phyloP scores from a whole-genome alignment of 2,888 invertebrate genomes.

The Allacma fusca region DNA sequence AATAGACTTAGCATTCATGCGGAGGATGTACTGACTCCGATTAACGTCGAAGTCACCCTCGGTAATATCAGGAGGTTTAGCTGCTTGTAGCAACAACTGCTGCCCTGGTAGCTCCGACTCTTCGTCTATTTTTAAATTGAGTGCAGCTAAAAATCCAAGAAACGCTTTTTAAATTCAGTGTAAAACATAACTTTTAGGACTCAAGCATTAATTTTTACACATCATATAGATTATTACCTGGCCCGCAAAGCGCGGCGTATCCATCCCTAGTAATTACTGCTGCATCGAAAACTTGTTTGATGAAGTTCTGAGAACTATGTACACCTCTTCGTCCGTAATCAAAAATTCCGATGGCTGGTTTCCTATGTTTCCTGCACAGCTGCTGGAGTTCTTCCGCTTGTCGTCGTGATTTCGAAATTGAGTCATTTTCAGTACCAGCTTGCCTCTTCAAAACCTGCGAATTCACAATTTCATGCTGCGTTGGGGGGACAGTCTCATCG shows the following conservation, averaged over 20 bases:
- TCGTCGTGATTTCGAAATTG: not conserved
- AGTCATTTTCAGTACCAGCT: not conserved
- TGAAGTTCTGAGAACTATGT: not conserved
- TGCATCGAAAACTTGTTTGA: not conserved
- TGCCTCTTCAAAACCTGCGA: not conserved
- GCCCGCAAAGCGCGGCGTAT: not conserved
- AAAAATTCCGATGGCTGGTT: not conserved
- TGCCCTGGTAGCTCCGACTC: no score
- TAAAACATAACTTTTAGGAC: no score
- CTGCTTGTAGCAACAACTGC: not conserved
- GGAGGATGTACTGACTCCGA: not conserved
- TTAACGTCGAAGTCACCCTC: no score
- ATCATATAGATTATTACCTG: not conserved
- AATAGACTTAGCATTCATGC: not conserved
- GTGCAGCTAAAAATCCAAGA: no score
- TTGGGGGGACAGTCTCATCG: not conserved
- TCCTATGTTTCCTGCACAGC: not conserved
- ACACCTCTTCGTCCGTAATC: not conserved
- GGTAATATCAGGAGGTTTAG: not conserved
- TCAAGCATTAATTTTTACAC: no score
- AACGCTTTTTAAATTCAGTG: no score
- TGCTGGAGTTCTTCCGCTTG: not conserved
- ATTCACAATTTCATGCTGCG: conserved; percentile 10
- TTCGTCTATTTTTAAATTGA: not conserved
- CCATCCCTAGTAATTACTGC: not conserved